Conservation (phyloP, 2,113 vertebrate species). For the Nyctibius bracteatus region DNA sequence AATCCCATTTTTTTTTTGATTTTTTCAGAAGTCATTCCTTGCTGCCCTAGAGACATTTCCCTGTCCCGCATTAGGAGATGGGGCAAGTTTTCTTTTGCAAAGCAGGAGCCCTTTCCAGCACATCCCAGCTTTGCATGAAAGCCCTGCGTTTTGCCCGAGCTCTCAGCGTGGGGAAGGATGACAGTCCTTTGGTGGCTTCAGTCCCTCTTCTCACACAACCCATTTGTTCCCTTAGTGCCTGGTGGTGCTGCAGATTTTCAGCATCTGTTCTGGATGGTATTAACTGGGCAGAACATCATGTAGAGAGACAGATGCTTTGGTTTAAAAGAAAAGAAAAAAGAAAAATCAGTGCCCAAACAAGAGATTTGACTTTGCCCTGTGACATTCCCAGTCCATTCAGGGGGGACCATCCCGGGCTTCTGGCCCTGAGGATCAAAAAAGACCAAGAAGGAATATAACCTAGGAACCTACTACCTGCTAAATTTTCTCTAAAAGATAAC, state of each 20-base stretch:
- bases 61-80: not conserved
- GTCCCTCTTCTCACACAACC: not conserved
- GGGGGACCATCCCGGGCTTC: not conserved
- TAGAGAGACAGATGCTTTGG: constrained; percentile 36
- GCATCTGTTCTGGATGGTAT: not conserved
- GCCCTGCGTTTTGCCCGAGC: not conserved
- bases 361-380: not conserved
- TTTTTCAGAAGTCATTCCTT: not conserved
- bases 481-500: not conserved
- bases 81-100: not conserved
- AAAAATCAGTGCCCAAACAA: not conserved
- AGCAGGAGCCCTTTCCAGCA: not conserved
- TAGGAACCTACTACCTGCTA: not conserved
- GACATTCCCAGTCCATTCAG: not conserved
- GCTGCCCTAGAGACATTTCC: not conserved
- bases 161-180: not conserved
- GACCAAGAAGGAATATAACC: not conserved
- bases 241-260: not conserved
- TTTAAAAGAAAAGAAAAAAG: not conserved
- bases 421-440: not conserved
- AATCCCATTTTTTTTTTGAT: not conserved
- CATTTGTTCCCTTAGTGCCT: not conserved
- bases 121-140: not conserved
- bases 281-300: not conserved
- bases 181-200: not conserved